These are phyloP conservation scores for Polypterus senegalus DNA, from an alignment of 2,113 vertebrate species.

Conservation along the genomic window DNA sequence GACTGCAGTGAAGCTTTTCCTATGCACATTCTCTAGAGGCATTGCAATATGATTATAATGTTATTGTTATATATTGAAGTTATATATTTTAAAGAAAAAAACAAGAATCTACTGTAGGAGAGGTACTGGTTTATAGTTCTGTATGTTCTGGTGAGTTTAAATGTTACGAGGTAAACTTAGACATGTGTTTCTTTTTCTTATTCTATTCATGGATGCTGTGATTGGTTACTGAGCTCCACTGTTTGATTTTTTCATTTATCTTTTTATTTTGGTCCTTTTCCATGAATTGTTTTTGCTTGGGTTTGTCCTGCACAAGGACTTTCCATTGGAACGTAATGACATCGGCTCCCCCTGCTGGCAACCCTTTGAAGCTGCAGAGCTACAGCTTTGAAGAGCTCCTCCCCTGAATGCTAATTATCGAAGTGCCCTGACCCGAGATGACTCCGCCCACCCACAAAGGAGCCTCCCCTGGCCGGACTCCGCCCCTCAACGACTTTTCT, in stretches of 20 bases:
- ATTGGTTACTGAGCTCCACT: slow-evolving; percentile 5
- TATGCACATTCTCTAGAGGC: too few relatives aligned
- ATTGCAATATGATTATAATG: background rate
- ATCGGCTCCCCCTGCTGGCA: slow-evolving; percentile 37
- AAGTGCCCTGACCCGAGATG: slow-evolving; percentile 15
- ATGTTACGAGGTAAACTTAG: background rate
- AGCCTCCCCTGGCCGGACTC: slow-evolving; percentile 26
- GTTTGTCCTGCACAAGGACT: slow-evolving; percentile 41
- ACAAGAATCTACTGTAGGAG: background rate
- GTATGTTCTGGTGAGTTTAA: background rate
- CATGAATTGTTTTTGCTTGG: slow-evolving; percentile 22
- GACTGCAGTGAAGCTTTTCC: too few relatives aligned
- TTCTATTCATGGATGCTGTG: slow-evolving; percentile 18
- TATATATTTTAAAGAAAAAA: background rate
- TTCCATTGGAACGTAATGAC: slow-evolving; percentile 38
- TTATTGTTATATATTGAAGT: too few relatives aligned
- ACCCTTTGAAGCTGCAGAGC: slow-evolving; percentile 34
- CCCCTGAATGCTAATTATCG: background rate
- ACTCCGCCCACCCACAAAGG: background rate
- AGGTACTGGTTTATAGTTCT: too few relatives aligned
- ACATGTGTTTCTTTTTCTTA: background rate
- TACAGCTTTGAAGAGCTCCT: background rate
- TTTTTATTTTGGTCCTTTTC: background rate
- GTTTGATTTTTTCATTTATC: background rate
- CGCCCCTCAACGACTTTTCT: slow-evolving; percentile 27